Evolutionary conservation across 2,797 vertebrate genomes (phyloP).

Genomic region (Mormyrops attenuatus): DNA sequence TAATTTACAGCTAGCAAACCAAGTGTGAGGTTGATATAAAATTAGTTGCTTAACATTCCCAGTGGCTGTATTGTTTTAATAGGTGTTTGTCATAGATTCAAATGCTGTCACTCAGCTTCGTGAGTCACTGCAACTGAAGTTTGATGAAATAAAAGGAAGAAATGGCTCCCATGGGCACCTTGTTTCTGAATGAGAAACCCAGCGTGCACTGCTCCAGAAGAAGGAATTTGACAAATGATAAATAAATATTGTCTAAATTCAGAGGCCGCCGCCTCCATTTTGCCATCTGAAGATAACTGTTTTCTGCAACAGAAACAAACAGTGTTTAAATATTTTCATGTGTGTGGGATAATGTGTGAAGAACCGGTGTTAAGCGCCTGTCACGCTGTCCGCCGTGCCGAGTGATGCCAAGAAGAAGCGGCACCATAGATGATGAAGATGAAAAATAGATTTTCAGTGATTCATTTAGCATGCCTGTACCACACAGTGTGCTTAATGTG

Average conservation of each 20-base stretch:
- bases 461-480: neutral
- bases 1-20: constrained; percentile 39
- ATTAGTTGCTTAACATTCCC: constrained; percentile 24
- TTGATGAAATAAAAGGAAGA: neutral
- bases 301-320: neutral
- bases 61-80: constrained; percentile 9
- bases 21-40: constrained; percentile 33
- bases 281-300: neutral
- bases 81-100: neutral
- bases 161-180: neutral
- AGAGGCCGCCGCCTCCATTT: neutral
- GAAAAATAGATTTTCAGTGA: neutral
- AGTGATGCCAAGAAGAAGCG: neutral
- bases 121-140: neutral
- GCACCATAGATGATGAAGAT: neutral
- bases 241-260: constrained; percentile 1
- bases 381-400: neutral
- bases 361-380: neutral
- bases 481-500: neutral
- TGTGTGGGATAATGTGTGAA: neutral
- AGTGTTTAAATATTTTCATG: constrained; percentile 5
- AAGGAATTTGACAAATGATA: neutral
- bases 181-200: neutral
- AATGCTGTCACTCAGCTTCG: constrained; percentile 9
- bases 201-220: neutral